A percentile compares a stretch with the other conserved stretches of the same genome.
These are phyloP conservation scores for Cotesia vestalis DNA, from an alignment of 1,140 invertebrate species.

Conservation along the genomic window DNA sequence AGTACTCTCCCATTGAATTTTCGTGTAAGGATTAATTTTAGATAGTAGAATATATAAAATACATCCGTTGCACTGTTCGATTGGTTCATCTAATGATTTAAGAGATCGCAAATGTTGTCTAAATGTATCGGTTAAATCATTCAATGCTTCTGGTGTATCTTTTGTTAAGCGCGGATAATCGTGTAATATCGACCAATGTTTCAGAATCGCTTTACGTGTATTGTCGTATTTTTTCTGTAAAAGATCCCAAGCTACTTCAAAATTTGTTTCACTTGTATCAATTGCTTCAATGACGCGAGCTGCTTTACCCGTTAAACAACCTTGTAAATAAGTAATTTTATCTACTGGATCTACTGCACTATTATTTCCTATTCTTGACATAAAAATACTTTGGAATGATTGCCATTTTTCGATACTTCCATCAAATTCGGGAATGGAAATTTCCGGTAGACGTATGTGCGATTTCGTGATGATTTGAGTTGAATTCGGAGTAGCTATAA, in stretches of 20 bases:
- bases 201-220: constrained; percentile 50
- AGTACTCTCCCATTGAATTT: constrained; percentile 27
- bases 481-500: background rate
- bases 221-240: constrained; percentile 56
- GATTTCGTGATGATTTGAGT: background rate
- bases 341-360: constrained; percentile 40
- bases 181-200: constrained; percentile 49
- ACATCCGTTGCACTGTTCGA: constrained; percentile 38
- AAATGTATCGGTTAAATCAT: constrained; percentile 37
- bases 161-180: constrained; percentile 34
- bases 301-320: constrained; percentile 48
- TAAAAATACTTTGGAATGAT: constrained; percentile 48
- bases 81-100: constrained; percentile 30
- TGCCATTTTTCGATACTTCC: constrained; percentile 50
- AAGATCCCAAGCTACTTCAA: constrained; percentile 51
- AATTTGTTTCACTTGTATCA: constrained; percentile 52
- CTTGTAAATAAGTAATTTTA: constrained; percentile 52
- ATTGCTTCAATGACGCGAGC: constrained; percentile 47
- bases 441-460: constrained; percentile 39
- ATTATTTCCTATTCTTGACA: constrained; percentile 47
- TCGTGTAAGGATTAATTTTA: constrained; percentile 25
- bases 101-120: constrained; percentile 40
- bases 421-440: constrained; percentile 49
- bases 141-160: constrained; percentile 37
- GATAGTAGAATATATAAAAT: constrained; percentile 34